Conservation (phyloP, 2,113 vertebrate genomes). For the Myotis lucifugus region DNA sequence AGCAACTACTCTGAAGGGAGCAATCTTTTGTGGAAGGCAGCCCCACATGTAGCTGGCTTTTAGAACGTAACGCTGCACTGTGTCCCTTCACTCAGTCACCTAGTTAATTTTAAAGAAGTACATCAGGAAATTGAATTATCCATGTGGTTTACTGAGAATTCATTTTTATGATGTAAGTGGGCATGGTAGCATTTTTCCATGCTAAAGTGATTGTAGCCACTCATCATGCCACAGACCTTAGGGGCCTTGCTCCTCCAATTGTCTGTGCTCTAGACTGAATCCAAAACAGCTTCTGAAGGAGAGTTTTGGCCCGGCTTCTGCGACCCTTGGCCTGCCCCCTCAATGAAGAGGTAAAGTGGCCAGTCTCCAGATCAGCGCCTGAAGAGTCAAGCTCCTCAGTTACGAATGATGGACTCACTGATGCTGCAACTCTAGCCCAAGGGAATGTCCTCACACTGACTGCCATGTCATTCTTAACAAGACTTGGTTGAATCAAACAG, state of each 20-base stretch:
- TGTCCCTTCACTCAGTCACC: background rate
- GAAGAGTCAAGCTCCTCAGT: background rate
- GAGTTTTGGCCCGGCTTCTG: background rate
- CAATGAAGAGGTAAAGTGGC: background rate
- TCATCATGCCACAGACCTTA: background rate
- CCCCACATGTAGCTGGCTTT: background rate
- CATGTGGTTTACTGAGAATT: background rate
- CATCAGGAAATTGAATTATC: constrained; percentile 11
- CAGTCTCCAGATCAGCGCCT: background rate
- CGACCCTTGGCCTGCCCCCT: background rate
- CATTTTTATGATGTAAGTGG: background rate
- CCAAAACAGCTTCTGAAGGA: background rate
- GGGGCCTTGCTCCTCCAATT: background rate
- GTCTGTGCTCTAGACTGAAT: background rate
- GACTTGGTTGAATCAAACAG: background rate
- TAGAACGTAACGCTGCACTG: background rate
- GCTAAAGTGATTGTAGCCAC: background rate
- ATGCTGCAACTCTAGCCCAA: background rate
- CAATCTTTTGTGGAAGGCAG: background rate
- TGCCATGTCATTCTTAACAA: background rate
- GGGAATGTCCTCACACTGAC: background rate
- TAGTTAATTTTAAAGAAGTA: background rate
- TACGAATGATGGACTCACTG: background rate
- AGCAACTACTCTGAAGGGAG: background rate
- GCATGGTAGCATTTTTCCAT: background rate